Conservation (phyloP, 2,888 invertebrate species). For the Tenthredo livida region DNA sequence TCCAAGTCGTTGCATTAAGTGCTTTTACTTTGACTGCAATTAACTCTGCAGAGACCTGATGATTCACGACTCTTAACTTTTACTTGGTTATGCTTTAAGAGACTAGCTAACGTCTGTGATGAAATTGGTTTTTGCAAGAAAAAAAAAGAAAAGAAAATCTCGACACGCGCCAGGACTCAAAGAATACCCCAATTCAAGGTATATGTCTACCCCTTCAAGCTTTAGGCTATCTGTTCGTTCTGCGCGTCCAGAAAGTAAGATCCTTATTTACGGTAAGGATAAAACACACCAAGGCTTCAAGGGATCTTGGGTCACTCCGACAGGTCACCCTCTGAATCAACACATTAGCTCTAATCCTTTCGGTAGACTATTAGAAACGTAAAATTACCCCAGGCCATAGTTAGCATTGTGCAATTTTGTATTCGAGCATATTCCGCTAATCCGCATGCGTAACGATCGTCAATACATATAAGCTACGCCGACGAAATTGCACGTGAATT, state of each 20-base stretch:
- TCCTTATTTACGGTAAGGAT: conserved; percentile 46
- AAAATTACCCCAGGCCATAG: background rate
- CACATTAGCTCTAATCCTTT: conserved; percentile 37
- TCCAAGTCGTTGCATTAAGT: conserved; percentile 3
- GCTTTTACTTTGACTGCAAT: background rate
- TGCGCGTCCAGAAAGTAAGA: conserved; percentile 8
- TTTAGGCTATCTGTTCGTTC: conserved; percentile 1
- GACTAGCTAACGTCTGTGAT: background rate
- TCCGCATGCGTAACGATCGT: conserved; percentile 17
- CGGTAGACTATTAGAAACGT: conserved; percentile 1
- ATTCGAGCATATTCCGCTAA: background rate
- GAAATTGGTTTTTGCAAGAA: background rate
- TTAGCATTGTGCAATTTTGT: background rate
- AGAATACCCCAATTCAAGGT: background rate
- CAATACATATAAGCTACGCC: background rate
- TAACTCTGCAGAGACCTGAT: conserved; percentile 2
- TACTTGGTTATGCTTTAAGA: background rate
- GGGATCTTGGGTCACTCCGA: conserved; percentile 20
- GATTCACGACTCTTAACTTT: background rate
- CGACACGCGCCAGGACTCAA: background rate
- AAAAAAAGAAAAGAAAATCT: background rate
- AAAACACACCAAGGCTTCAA: background rate
- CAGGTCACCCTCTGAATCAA: conserved; percentile 46
- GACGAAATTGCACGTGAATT: background rate
- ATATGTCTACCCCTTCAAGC: background rate